Evolutionary conservation across 2,113 vertebrate species (phyloP).

Genomic region (Lepisosteus osseus): DNA sequence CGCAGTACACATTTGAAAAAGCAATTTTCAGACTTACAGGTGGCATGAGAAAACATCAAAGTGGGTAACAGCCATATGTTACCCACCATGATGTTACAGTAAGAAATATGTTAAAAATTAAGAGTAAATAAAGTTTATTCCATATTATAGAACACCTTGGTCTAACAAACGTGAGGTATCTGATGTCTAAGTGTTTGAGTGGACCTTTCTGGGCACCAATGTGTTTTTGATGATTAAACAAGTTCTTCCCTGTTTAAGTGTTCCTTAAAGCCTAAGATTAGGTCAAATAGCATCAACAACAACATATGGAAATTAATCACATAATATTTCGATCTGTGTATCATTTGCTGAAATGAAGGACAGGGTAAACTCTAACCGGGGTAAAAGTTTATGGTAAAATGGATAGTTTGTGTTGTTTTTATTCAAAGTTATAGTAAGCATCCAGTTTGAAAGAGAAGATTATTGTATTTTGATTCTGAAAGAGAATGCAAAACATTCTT

Average conservation of each 20-base stretch:
- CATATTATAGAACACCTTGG: background rate
- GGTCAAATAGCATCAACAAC: background rate
- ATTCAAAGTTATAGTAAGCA: conserved; percentile 27
- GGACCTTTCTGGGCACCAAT: background rate
- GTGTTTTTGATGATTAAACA: background rate
- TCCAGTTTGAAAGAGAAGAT: conserved; percentile 39
- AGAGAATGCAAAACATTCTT: conserved; percentile 55
- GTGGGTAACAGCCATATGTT: no score
- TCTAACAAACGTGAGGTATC: background rate
- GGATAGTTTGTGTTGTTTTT: conserved; percentile 42
- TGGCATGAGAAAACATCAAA: no score
- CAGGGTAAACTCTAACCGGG: conserved; percentile 17
- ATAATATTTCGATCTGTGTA: conserved; percentile 39
- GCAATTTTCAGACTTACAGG: no score
- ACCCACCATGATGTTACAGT: no score
- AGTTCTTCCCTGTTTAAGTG: background rate
- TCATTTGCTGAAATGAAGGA: conserved; percentile 38
- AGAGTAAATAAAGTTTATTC: no score
- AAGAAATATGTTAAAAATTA: no score
- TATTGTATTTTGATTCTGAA: conserved; percentile 33
- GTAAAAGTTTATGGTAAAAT: conserved; percentile 22
- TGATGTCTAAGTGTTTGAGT: background rate
- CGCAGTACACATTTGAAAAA: no score
- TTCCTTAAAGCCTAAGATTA: conserved; percentile 10
- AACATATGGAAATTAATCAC: conserved; percentile 21